phyloP scores from a whole-genome alignment of 1,140 invertebrate genomes.

The Calliphora vicina region DNA sequence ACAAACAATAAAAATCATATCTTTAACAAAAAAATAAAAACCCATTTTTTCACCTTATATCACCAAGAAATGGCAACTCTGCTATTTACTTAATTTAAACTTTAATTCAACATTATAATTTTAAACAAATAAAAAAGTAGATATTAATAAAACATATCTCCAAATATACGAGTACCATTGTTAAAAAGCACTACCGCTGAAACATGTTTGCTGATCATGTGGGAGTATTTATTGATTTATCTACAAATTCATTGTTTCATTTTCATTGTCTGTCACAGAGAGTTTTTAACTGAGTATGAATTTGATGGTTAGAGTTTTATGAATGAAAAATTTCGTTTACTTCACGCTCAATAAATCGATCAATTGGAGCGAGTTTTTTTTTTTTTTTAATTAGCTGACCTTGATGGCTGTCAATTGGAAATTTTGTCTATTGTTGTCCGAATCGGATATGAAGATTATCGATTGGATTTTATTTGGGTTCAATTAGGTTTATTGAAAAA shows the following conservation, averaged over 20 bases:
- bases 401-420: not conserved
- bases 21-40: too few relatives aligned
- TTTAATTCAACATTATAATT: too few relatives aligned
- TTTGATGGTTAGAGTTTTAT: not conserved
- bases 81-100: too few relatives aligned
- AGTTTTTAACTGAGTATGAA: not conserved
- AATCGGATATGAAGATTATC: not conserved
- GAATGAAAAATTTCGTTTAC: not conserved
- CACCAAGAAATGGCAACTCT: too few relatives aligned
- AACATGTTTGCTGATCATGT: not conserved
- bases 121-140: too few relatives aligned
- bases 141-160: too few relatives aligned
- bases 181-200: not conserved
- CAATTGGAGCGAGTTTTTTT: not conserved
- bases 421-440: not conserved
- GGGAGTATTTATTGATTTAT: not conserved
- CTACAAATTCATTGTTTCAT: not conserved
- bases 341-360: not conserved
- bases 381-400: not conserved
- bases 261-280: not conserved
- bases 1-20: too few relatives aligned
- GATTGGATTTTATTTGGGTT: not conserved
- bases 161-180: too few relatives aligned
- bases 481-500: too few relatives aligned
- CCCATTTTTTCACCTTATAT: too few relatives aligned